phyloP scores from a whole-genome alignment of 2,113 vertebrate species.

The Sciurus niger region DNA sequence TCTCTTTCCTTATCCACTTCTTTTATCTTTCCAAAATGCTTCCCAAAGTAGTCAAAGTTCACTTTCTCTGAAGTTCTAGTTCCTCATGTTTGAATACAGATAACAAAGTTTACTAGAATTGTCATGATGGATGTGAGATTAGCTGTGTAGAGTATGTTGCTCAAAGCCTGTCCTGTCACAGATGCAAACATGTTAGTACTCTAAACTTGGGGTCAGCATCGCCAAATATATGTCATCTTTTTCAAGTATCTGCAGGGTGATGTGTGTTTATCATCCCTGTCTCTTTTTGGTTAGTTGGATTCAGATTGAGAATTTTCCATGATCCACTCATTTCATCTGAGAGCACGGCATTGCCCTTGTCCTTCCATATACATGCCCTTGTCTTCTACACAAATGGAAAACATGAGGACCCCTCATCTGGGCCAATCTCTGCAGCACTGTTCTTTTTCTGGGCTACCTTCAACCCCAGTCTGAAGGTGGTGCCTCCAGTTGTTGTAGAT shows the following conservation, averaged over 20 bases:
- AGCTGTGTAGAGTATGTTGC: not conserved
- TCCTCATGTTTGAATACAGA: not conserved
- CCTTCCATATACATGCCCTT: not conserved
- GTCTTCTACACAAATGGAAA: conserved; percentile 9
- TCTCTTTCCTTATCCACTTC: not conserved
- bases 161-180: not conserved
- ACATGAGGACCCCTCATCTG: not conserved
- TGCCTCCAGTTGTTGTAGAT: not conserved
- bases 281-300: not conserved
- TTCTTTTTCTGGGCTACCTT: not conserved
- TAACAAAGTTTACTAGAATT: not conserved
- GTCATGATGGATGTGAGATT: not conserved
- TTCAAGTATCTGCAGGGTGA: not conserved
- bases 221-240: not conserved
- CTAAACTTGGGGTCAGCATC: not conserved
- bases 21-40: conserved; percentile 24
- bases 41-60: not conserved
- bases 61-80: not conserved
- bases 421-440: not conserved
- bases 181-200: not conserved
- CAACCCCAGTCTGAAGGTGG: not conserved
- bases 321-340: not conserved
- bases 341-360: not conserved
- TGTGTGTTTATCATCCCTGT: not conserved
- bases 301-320: conserved; percentile 30